Conservation (phyloP, 2,797 vertebrate genomes). For the Aplochiton taeniatus region DNA sequence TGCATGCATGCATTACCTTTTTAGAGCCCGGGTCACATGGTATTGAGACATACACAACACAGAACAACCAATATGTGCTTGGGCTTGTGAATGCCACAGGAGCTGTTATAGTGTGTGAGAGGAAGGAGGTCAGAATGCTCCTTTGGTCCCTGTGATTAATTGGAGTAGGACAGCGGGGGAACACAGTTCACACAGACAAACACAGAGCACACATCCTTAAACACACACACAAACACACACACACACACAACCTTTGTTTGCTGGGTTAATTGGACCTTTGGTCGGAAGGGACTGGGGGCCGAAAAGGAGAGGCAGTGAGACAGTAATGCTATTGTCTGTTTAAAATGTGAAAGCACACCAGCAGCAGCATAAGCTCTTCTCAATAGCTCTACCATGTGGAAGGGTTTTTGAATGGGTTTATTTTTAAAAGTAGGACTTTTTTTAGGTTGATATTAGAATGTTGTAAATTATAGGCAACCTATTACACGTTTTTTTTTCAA, state of each 20-base stretch:
- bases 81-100: conserved; percentile 8
- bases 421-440: too few relatives aligned
- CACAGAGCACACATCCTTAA: conserved; percentile 10
- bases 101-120: conserved; percentile 19
- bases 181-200: neutral
- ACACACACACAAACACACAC: conserved; percentile 15
- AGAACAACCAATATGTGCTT: conserved; percentile 7
- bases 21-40: neutral
- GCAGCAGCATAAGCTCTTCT: conserved; percentile 7
- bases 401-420: too few relatives aligned
- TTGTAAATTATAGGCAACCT: too few relatives aligned
- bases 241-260: conserved; percentile 1
- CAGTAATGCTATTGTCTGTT: conserved; percentile 35
- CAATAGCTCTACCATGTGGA: too few relatives aligned
- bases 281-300: conserved; percentile 22
- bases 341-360: neutral
- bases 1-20: too few relatives aligned
- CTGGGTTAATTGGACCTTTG: conserved; percentile 58
- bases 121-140: conserved; percentile 35
- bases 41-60: conserved; percentile 6
- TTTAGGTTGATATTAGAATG: too few relatives aligned
- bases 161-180: conserved; percentile 13
- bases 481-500: too few relatives aligned
- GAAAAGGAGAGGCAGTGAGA: conserved; percentile 24
- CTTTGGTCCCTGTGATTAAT: conserved; percentile 43